phyloP scores from a whole-genome alignment of 2,797 vertebrate genomes.

The Danio jaintianensis region DNA sequence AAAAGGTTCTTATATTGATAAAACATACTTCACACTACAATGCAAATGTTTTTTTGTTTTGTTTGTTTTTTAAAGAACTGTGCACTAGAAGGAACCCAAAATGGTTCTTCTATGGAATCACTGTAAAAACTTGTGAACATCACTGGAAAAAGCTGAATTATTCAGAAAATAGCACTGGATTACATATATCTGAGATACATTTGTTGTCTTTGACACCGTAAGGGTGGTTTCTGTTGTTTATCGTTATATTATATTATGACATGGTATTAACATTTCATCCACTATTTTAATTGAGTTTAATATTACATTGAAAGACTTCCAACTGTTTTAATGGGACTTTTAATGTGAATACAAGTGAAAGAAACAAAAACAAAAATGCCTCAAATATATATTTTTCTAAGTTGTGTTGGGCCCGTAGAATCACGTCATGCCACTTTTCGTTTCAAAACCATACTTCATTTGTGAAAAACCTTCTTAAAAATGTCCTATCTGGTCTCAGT shows the following conservation, averaged over 20 bases:
- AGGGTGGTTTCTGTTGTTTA: neutral
- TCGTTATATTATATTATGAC: neutral
- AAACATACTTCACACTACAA: too few relatives aligned
- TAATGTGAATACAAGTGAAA: conserved; percentile 56
- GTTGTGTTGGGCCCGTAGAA: conserved; percentile 71
- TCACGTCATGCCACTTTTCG: conserved; percentile 59
- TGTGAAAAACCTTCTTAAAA: neutral
- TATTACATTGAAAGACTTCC: neutral
- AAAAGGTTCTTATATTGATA: too few relatives aligned
- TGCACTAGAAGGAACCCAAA: too few relatives aligned
- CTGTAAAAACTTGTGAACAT: neutral
- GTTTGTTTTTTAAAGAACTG: too few relatives aligned
- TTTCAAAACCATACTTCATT: neutral
- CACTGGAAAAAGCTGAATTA: too few relatives aligned
- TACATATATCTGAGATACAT: neutral
- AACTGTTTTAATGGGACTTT: conserved; percentile 62
- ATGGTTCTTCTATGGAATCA: too few relatives aligned
- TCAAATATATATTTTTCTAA: conserved; percentile 55
- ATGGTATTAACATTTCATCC: neutral
- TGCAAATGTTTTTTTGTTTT: too few relatives aligned
- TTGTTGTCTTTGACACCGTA: neutral
- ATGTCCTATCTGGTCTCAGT: conserved; percentile 9
- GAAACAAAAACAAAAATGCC: conserved; percentile 27
- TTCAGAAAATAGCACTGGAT: neutral
- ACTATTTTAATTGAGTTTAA: neutral